These are phyloP conservation scores for Vollenhovia emeryi DNA, from an alignment of 1,140 invertebrate genomes.

Conservation along the genomic window DNA sequence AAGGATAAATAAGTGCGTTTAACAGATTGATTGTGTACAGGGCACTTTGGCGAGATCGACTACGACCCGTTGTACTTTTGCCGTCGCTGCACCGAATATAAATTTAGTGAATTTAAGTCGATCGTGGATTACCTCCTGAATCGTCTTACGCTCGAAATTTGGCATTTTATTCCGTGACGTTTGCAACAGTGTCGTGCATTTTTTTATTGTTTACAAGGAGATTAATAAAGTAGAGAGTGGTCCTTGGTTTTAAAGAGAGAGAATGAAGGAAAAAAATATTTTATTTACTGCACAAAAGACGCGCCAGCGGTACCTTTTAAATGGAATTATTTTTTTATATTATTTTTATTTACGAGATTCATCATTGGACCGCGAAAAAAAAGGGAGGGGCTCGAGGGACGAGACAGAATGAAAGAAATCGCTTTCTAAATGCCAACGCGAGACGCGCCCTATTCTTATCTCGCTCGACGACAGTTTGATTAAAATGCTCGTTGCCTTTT, in stretches of 20 bases:
- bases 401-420: constrained; percentile 57
- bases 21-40: constrained; percentile 79
- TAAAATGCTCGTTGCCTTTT: constrained; percentile 72
- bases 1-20: constrained; percentile 77
- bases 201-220: background rate
- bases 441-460: constrained; percentile 54
- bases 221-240: background rate
- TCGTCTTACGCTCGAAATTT: constrained; percentile 39
- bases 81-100: constrained; percentile 68
- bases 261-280: background rate
- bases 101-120: constrained; percentile 62
- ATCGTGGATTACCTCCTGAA: constrained; percentile 23
- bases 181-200: background rate
- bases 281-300: background rate
- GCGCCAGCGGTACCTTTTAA: background rate
- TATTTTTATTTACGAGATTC: constrained; percentile 26
- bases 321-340: background rate
- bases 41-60: constrained; percentile 76
- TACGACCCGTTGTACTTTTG: constrained; percentile 61
- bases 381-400: constrained; percentile 32
- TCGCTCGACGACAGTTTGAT: constrained; percentile 62
- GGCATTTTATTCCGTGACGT: background rate
- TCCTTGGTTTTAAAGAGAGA: background rate
- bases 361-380: constrained; percentile 18
- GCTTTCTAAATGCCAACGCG: constrained; percentile 59